These are phyloP conservation scores for Hybos culiciformis DNA, from an alignment of 2,888 invertebrate genomes.

Conservation along the genomic window DNA sequence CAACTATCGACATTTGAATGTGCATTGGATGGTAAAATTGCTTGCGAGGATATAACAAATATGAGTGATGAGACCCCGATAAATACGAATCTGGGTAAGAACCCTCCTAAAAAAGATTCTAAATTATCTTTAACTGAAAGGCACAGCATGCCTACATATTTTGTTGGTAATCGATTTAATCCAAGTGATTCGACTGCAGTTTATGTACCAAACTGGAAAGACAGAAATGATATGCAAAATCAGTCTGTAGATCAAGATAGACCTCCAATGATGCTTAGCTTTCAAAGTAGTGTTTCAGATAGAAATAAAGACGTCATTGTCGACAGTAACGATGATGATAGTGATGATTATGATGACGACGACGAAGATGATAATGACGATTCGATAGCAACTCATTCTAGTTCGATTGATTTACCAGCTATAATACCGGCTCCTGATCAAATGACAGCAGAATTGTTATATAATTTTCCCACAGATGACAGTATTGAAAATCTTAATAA, in stretches of 20 bases:
- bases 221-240: conserved; percentile 25
- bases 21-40: conserved; percentile 40
- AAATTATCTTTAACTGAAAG: conserved; percentile 35
- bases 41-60: conserved; percentile 54
- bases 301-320: neutral
- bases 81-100: conserved; percentile 17
- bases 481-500: conserved; percentile 11
- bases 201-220: conserved; percentile 40
- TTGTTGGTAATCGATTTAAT: conserved; percentile 45
- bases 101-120: too few species aligned
- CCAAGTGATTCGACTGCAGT: conserved; percentile 40
- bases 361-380: conserved; percentile 16
- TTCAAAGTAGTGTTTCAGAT: neutral
- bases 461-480: conserved; percentile 34
- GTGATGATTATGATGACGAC: conserved; percentile 5
- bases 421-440: conserved; percentile 39
- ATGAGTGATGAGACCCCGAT: conserved; percentile 41
- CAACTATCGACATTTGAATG: conserved; percentile 45
- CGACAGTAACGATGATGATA: conserved; percentile 12
- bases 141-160: conserved; percentile 53
- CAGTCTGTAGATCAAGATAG: conserved; percentile 24
- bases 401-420: conserved; percentile 42
- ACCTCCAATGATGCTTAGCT: conserved; percentile 5
- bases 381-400: conserved; percentile 40
- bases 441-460: conserved; percentile 41